Evolutionary conservation across 2,888 invertebrate genomes (phyloP).

Genomic region (Apocheima hispidaria): DNA sequence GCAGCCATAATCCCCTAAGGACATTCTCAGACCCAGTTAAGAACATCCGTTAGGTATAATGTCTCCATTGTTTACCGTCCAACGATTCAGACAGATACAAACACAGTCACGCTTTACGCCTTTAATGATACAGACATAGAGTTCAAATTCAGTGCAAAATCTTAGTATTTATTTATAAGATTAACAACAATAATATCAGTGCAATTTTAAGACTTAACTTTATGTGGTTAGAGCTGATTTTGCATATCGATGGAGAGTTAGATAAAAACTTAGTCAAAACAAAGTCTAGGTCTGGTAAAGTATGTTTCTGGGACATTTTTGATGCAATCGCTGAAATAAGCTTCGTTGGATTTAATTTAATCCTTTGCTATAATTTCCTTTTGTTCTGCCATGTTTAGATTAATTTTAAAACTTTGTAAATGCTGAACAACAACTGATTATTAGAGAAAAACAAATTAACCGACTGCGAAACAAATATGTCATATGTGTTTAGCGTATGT

Average conservation of each 20-base stretch:
- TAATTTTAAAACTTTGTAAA: background rate
- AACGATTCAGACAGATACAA: background rate
- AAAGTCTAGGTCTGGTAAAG: conserved; percentile 12
- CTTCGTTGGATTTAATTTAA: conserved; percentile 8
- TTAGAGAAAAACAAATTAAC: too few species aligned
- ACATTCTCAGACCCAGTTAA: background rate
- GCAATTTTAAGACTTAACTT: background rate
- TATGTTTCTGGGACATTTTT: conserved; percentile 15
- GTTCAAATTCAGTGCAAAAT: background rate
- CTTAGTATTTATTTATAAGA: background rate
- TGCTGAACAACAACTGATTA: background rate
- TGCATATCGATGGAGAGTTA: background rate
- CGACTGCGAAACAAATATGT: too few species aligned
- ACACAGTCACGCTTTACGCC: background rate
- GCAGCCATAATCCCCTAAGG: too few species aligned
- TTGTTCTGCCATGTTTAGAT: background rate
- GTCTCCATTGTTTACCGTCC: background rate
- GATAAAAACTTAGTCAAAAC: conserved; percentile 9
- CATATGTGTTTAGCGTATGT: too few species aligned
- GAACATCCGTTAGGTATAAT: background rate
- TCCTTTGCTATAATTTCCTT: background rate
- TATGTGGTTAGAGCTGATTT: background rate
- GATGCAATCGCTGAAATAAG: conserved; percentile 8
- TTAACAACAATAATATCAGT: background rate
- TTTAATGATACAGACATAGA: background rate